Base-by-base conservation (phyloP, 2,113 vertebrate genomes). In the Sylvietta virens region DNA sequence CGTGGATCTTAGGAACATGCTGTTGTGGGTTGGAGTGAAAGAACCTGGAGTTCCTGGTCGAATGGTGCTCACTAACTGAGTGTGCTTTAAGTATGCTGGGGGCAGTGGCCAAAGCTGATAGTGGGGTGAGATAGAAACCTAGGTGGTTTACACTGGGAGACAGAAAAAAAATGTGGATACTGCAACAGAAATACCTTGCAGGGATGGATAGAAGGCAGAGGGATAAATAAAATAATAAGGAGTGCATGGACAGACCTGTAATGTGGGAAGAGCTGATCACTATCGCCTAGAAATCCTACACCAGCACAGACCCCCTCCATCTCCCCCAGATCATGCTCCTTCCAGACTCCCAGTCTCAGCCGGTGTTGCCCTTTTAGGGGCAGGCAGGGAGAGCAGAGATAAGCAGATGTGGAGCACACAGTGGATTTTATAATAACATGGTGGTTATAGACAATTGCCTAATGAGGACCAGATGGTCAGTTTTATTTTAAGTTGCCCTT, bases 401-500 rank as follows among this genome's bases (percentile, higher is more conserved):
- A 96, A 97, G 95, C 97, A 96, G 92, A 96, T 97, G 95, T 96
- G 95, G 67, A 92, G 74, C 83, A 95, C 88, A 56, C 92, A 94
- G 91, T 92, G 88, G 90, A 88, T 96, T 97, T 97, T 97, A 96
- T 95, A 97, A 96, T 94, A 97, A 96, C 92, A 77, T 15, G 18
- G 94, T 88, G 93, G 94, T 94, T 97, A 95, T 90, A 97, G 97
- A 97, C 95, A 97, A 95, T 94, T 95, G 94, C 95, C 70, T 97
- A 97, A 97, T 94, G 90, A 95, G 72, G 81, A 97, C 92, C 97
- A 97, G 96, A 97, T 97, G 96, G 95, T 87, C 96, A 97, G 79
- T 96, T 97, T 96, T 95, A 96, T 95, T 97, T 96, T 94, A 95
- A 95, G 94, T 93, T 95, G 94, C 86, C 92, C 94, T 96, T 97